A percentile compares a stretch with the other conserved stretches of the same genome.
Conservation (phyloP, 2,888 invertebrate genomes). For the Nomada flava region DNA sequence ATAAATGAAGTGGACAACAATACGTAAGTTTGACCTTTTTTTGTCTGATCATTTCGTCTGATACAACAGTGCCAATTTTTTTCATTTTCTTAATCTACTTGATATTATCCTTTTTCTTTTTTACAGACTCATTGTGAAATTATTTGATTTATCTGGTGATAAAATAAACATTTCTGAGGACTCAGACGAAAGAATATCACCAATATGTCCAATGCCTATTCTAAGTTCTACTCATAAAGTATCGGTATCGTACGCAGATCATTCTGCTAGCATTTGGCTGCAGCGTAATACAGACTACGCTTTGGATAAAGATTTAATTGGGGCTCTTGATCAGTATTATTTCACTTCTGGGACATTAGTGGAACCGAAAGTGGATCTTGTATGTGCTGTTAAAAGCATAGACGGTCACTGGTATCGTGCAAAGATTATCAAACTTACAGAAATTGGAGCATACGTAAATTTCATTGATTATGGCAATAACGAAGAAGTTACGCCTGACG, state of each 20-base stretch:
- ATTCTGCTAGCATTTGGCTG: conserved; percentile 87
- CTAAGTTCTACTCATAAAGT: conserved; percentile 87
- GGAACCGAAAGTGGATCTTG: conserved; percentile 85
- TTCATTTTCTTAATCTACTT: conserved; percentile 7
- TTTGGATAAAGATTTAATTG: conserved; percentile 84
- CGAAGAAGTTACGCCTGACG: conserved; percentile 85
- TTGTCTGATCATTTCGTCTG: conserved; percentile 67
- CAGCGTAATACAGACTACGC: conserved; percentile 86
- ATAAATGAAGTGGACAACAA: conserved; percentile 84
- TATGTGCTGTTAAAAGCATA: conserved; percentile 87
- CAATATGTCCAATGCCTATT: conserved; percentile 88
- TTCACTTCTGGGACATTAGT: conserved; percentile 85
- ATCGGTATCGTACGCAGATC: conserved; percentile 86
- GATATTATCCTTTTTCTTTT: conserved; percentile 37
- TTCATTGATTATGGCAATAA: conserved; percentile 90
- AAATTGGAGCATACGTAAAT: conserved; percentile 85
- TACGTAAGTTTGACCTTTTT: conserved; percentile 72
- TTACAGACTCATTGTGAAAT: conserved; percentile 88
- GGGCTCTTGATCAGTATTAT: conserved; percentile 87
- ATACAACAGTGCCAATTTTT: conserved; percentile 10
- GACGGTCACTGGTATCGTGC: conserved; percentile 91
- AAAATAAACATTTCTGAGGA: conserved; percentile 69
- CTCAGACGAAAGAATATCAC: conserved; percentile 74
- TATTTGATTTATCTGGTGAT: conserved; percentile 85
- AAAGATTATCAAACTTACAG: conserved; percentile 84